Evolutionary conservation across 2,888 invertebrate genomes (phyloP).

Genomic region (Ecdyonurus torrentis): DNA sequence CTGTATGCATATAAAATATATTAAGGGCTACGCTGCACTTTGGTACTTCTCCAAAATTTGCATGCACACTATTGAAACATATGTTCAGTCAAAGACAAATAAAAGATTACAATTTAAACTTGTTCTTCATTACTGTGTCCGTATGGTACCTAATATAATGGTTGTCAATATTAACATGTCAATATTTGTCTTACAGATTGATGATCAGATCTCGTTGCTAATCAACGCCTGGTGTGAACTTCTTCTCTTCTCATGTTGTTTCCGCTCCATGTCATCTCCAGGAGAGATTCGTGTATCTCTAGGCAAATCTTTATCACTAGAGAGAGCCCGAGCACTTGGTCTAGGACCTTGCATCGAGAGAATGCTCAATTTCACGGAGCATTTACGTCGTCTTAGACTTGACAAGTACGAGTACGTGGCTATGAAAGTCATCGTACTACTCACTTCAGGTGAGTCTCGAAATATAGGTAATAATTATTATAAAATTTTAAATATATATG

Average conservation of each 20-base stretch:
- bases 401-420: constrained; percentile 95
- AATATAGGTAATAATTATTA: too few relatives aligned
- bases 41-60: too few relatives aligned
- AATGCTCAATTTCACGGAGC: constrained; percentile 89
- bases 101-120: too few relatives aligned
- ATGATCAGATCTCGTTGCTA: constrained; percentile 91
- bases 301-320: constrained; percentile 44
- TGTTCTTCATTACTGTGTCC: too few relatives aligned
- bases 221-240: constrained; percentile 97
- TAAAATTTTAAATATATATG: too few relatives aligned
- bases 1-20: too few relatives aligned
- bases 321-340: constrained; percentile 54
- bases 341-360: constrained; percentile 78
- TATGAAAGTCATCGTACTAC: constrained; percentile 82
- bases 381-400: constrained; percentile 70
- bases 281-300: constrained; percentile 66
- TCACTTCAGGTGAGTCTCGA: constrained; percentile 76
- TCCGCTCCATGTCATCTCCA: constrained; percentile 79
- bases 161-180: too few relatives aligned
- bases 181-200: constrained; percentile 46
- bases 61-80: too few relatives aligned
- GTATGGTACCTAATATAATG: too few relatives aligned
- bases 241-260: constrained; percentile 81
- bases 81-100: too few relatives aligned
- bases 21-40: too few relatives aligned